Base-by-base conservation (phyloP, 2,888 invertebrate species). In the Dryadula phaetusa region DNA sequence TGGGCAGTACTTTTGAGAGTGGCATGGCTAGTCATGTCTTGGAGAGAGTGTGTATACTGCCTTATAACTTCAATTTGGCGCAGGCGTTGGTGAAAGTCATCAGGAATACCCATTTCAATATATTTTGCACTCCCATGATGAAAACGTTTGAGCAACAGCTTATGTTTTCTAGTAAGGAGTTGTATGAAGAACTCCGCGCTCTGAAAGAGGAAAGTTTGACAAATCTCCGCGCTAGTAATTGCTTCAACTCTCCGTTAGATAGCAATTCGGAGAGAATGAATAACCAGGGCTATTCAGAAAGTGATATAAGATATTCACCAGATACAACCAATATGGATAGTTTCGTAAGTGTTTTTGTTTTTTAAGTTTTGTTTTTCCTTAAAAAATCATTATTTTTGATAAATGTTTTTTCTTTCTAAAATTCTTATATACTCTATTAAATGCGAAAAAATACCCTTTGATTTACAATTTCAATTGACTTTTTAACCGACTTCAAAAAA, bases 331-430 rank as follows among this genome's bases (percentile, higher is more conserved):
- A 85, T 62, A 66, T 81, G 52, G 87, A 89, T 61, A 77, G 66
- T 63, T 56, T 76, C 83, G 90, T 91, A 72, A 87, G 89, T 81
- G n/a, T n/a, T n/a, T n/a, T n/a, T n/a, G n/a, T n/a, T n/a, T n/a
- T n/a, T n/a, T n/a, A n/a, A n/a, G n/a, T n/a, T n/a, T n/a, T n/a
- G n/a, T n/a, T n/a, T n/a, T n/a, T n/a, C n/a, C n/a, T n/a, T n/a
- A n/a, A n/a, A n/a, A n/a, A n/a, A n/a, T n/a, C n/a, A n/a, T n/a
- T n/a, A n/a, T n/a, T n/a, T n/a, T n/a, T n/a, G n/a, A n/a, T n/a
- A n/a, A n/a, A n/a, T n/a, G n/a, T n/a, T n/a, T n/a, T n/a, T n/a
- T n/a, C n/a, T n/a, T n/a, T n/a, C n/a, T n/a, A n/a, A n/a, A n/a
- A n/a, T n/a, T n/a, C n/a, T n/a, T n/a, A n/a, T n/a, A n/a, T n/a